phyloP scores from a whole-genome alignment of 2,113 vertebrate genomes.

The Merops nubicus region DNA sequence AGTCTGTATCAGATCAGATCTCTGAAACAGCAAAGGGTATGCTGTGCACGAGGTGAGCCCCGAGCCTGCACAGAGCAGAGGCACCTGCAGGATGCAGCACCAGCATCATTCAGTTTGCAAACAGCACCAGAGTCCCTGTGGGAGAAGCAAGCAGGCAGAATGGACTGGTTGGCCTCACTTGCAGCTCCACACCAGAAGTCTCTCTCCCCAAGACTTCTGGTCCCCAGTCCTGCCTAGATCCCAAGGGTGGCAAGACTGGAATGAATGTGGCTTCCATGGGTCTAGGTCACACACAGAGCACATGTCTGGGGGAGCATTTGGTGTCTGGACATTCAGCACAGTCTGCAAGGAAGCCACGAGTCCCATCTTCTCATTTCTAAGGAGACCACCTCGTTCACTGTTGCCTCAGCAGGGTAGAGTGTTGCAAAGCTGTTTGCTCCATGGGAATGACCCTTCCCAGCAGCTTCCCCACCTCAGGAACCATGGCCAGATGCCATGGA shows the following conservation, averaged over 20 bases:
- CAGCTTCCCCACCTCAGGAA: not conserved
- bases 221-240: not conserved
- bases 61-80: not conserved
- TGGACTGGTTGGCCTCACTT: not conserved
- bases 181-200: not conserved
- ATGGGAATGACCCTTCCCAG: not conserved
- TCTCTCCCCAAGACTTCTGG: not conserved
- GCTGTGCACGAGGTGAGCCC: not conserved
- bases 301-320: not conserved
- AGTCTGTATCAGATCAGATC: conserved; percentile 52
- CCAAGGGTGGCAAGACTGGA: fast-evolving
- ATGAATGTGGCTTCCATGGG: fast-evolving
- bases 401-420: not conserved
- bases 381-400: not conserved
- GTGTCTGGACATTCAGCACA: not conserved
- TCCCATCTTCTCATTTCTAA: not conserved
- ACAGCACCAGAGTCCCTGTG: not conserved
- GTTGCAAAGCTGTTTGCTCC: not conserved
- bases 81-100: not conserved
- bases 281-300: not conserved
- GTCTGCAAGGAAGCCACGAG: not conserved
- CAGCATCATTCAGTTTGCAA: conserved; percentile 7
- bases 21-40: not conserved
- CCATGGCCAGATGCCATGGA: not conserved
- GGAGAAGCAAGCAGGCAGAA: not conserved